Conservation (phyloP, 2,113 vertebrate species). For the Prunella fulvescens region DNA sequence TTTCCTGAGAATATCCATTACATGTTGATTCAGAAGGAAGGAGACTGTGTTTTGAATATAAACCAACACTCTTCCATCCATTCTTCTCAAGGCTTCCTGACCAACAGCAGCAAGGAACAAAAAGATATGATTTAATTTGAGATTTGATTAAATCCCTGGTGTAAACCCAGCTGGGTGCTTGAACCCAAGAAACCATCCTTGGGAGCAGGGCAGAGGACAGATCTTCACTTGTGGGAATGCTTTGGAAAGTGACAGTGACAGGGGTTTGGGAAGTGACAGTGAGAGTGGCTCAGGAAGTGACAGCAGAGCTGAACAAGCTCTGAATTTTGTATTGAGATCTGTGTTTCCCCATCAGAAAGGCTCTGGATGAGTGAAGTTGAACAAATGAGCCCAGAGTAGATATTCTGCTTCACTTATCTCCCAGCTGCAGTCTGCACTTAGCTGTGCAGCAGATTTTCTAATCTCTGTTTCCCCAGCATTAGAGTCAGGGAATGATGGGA, state of each 20-base stretch:
- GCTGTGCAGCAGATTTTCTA: conserved; percentile 14
- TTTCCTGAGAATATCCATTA: background rate
- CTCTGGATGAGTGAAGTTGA: conserved; percentile 13
- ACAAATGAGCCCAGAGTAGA: conserved; percentile 23
- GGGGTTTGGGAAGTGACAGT: background rate
- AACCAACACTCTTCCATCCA: background rate
- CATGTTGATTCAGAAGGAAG: background rate
- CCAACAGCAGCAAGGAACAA: background rate
- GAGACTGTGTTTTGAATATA: background rate
- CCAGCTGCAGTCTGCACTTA: background rate
- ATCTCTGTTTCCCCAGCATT: conserved; percentile 45
- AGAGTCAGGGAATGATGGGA: background rate
- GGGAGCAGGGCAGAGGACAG: background rate
- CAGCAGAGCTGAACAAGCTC: background rate
- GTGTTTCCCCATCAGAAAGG: background rate
- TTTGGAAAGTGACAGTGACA: background rate
- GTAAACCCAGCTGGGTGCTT: background rate
- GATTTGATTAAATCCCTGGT: background rate
- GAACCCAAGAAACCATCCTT: background rate
- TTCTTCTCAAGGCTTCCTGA: background rate
- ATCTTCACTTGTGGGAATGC: background rate
- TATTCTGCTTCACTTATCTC: conserved; percentile 46
- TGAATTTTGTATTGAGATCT: background rate
- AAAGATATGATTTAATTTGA: background rate
- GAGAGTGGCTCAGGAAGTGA: background rate